Percentiles rank a stretch among this genome's conserved stretches.
Evolutionary conservation across 2,797 vertebrate genomes (phyloP).

Genomic region (Pseudopleuronectes americanus): DNA sequence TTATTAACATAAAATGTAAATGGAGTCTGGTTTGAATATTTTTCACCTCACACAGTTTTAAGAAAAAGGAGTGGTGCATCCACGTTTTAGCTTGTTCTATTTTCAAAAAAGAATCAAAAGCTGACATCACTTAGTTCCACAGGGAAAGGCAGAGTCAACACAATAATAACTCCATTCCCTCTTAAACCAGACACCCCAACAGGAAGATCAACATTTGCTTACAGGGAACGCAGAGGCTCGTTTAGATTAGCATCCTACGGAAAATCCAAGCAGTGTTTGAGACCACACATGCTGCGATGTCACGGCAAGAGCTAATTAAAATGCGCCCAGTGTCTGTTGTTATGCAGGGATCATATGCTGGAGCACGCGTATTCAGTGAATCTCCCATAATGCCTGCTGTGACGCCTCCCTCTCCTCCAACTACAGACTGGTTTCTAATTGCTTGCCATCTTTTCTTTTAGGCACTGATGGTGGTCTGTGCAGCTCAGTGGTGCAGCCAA

Average conservation of each 20-base stretch:
- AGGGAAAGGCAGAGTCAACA: slow-evolving; percentile 31
- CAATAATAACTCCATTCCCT: slow-evolving; percentile 13
- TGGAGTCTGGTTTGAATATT: slow-evolving; percentile 8
- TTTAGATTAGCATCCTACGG: slow-evolving; percentile 59
- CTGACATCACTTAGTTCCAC: slow-evolving; percentile 32
- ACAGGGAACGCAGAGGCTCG: slow-evolving; percentile 38
- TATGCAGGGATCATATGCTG: slow-evolving; percentile 77
- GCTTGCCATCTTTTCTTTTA: slow-evolving; percentile 69
- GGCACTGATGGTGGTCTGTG: slow-evolving; percentile 57
- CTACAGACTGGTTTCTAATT: slow-evolving; percentile 73
- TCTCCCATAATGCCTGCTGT: slow-evolving; percentile 76
- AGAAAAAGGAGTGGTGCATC: not conserved
- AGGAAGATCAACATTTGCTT: slow-evolving; percentile 69
- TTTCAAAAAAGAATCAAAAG: slow-evolving; percentile 23
- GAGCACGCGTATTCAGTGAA: slow-evolving; percentile 75
- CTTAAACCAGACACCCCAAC: slow-evolving; percentile 43
- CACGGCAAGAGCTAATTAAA: slow-evolving; percentile 73
- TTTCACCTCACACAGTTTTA: slow-evolving; percentile 1
- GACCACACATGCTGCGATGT: slow-evolving; percentile 61
- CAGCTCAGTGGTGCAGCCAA: slow-evolving; percentile 63
- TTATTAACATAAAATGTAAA: slow-evolving; percentile 38
- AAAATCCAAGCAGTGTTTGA: slow-evolving; percentile 64
- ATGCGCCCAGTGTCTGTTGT: slow-evolving; percentile 71
- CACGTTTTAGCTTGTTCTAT: slow-evolving; percentile 16
- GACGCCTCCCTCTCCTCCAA: slow-evolving; percentile 61